Conservation (phyloP, 2,888 invertebrate species). For the Zaprionus bogoriensis region DNA sequence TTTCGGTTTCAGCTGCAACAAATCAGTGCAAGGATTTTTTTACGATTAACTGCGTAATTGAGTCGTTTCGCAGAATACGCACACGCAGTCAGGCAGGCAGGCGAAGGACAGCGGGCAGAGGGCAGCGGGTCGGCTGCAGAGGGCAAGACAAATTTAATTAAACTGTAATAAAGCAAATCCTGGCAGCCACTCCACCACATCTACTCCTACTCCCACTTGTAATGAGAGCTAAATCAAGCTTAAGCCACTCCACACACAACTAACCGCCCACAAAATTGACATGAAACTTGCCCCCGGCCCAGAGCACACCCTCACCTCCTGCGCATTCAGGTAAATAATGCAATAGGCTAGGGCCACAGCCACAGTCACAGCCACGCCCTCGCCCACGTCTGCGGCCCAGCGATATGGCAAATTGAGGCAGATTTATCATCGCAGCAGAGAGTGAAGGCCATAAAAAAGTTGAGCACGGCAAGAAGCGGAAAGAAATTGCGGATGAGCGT, state of each 20-base stretch:
- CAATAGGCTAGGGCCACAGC: constrained; percentile 61
- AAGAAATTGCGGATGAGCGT: constrained; percentile 76
- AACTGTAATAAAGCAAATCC: constrained; percentile 83
- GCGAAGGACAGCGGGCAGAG: neutral
- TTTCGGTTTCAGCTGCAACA: constrained; percentile 81
- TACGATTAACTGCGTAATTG: constrained; percentile 82
- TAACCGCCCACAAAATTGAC: constrained; percentile 75
- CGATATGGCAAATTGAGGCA: constrained; percentile 79
- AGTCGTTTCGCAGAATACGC: constrained; percentile 65
- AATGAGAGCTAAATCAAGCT: constrained; percentile 82
- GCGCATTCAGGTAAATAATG: constrained; percentile 62
- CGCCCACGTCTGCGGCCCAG: constrained; percentile 1
- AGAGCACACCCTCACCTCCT: neutral
- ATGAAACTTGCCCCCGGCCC: constrained; percentile 57
- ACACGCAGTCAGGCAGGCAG: constrained; percentile 16
- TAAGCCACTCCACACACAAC: constrained; percentile 78
- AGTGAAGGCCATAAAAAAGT: constrained; percentile 81
- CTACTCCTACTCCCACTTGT: constrained; percentile 30
- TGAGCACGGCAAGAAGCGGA: constrained; percentile 60
- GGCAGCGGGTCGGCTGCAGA: neutral
- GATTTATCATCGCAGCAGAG: constrained; percentile 77
- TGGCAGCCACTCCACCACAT: constrained; percentile 23
- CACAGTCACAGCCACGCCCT: neutral
- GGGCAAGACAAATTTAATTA: constrained; percentile 80
- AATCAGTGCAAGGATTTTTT: constrained; percentile 83